These are phyloP conservation scores for Erpetoichthys calabaricus DNA, from an alignment of 2,797 vertebrate genomes.

Conservation along the genomic window DNA sequence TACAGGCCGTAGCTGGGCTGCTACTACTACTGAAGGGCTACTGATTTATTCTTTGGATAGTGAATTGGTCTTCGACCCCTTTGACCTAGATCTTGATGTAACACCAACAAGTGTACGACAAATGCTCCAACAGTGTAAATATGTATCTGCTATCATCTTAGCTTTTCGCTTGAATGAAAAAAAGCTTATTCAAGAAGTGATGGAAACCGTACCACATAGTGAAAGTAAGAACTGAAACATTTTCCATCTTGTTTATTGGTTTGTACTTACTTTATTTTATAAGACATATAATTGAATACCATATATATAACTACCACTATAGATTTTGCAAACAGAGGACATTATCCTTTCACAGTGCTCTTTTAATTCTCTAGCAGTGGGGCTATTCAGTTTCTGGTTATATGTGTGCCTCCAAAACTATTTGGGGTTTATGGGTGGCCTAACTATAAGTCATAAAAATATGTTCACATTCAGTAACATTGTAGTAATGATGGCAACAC, in stretches of 20 bases:
- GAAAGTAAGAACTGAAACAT: slow-evolving; percentile 45
- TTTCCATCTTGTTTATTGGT: background rate
- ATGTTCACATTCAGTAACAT: no score
- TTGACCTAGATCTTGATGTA: slow-evolving; percentile 81
- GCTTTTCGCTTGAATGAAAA: slow-evolving; percentile 80
- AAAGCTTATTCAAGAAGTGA: slow-evolving; percentile 63
- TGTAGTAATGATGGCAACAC: no score
- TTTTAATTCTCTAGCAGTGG: no score
- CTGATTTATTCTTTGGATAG: slow-evolving; percentile 83
- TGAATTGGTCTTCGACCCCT: slow-evolving; percentile 79
- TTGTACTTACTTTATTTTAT: background rate
- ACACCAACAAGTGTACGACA: slow-evolving; percentile 65
- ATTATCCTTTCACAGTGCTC: no score
- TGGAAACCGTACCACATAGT: slow-evolving; percentile 66
- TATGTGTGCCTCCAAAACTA: no score
- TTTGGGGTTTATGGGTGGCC: no score
- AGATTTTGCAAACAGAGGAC: no score
- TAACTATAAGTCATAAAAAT: no score
- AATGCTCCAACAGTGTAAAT: slow-evolving; percentile 55
- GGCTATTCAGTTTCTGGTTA: no score
- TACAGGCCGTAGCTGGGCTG: slow-evolving; percentile 81
- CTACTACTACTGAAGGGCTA: slow-evolving; percentile 84
- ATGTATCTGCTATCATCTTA: slow-evolving; percentile 67
- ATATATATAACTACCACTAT: no score
- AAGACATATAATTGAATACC: background rate